Evolutionary conservation across 2,888 invertebrate genomes (phyloP).

Genomic region (Seladonia tumulorum): DNA sequence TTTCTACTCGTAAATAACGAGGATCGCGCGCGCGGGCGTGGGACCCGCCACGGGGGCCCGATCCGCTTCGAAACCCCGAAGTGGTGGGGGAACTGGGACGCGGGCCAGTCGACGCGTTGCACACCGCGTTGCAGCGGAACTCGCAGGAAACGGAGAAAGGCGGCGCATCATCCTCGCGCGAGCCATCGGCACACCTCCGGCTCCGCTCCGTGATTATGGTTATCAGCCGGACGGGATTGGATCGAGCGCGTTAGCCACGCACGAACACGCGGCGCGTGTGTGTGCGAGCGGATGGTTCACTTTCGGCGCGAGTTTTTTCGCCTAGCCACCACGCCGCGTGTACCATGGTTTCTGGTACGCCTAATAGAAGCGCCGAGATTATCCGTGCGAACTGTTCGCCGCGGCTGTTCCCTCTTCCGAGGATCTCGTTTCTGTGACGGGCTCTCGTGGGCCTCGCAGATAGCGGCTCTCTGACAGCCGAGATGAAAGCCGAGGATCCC

Average conservation of each 20-base stretch:
- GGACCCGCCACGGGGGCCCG: constrained; percentile 71
- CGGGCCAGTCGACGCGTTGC: not conserved
- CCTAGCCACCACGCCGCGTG: not conserved
- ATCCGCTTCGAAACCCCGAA: constrained; percentile 11
- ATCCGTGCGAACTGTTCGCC: constrained; percentile 39
- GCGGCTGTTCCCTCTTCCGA: not conserved
- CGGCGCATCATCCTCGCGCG: constrained; percentile 15
- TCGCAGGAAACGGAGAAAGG: constrained; percentile 50
- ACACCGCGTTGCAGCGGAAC: constrained; percentile 4
- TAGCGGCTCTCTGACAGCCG: constrained; percentile 7
- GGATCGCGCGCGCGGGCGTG: constrained; percentile 74
- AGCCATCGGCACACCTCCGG: constrained; percentile 27
- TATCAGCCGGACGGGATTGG: constrained; percentile 69
- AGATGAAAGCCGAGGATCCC: not conserved
- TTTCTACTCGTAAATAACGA: constrained; percentile 77
- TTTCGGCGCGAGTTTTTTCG: not conserved
- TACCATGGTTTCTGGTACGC: not conserved
- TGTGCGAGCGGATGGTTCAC: not conserved
- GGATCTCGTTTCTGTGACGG: constrained; percentile 7
- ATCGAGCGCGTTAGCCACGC: constrained; percentile 78
- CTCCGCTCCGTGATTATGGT: constrained; percentile 4
- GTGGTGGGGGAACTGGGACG: not conserved
- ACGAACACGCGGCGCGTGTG: constrained; percentile 64
- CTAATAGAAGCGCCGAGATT: not conserved
- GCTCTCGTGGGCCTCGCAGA: constrained; percentile 3